These are phyloP conservation scores for Mythimna lalbum DNA, from an alignment of 2,888 invertebrate species.

Conservation along the genomic window DNA sequence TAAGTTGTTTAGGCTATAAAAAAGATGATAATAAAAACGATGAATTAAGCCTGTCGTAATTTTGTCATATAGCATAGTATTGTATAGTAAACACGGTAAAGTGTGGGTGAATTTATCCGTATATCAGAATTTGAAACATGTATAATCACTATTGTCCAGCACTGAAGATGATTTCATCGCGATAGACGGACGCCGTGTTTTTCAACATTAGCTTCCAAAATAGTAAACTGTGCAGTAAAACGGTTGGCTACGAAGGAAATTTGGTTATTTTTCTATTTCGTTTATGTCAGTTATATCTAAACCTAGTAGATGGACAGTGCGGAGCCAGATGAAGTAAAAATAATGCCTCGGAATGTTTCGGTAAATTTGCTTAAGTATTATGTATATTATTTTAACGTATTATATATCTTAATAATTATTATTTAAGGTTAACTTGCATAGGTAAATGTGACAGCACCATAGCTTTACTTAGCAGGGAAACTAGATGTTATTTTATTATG, in stretches of 20 bases:
- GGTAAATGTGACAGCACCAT: too few relatives aligned
- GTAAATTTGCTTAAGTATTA: not conserved
- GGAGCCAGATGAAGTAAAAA: not conserved
- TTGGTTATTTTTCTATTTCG: not conserved
- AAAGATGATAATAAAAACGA: constrained; percentile 23
- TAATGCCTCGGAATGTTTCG: not conserved
- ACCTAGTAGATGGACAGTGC: not conserved
- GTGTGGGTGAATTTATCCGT: constrained; percentile 1
- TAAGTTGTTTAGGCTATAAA: constrained; percentile 25
- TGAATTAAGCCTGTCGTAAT: constrained; percentile 5
- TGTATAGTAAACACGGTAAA: constrained; percentile 1
- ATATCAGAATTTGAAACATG: constrained; percentile 29
- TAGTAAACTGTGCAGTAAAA: constrained; percentile 7
- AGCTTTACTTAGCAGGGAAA: not conserved
- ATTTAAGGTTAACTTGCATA: too few relatives aligned
- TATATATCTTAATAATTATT: not conserved
- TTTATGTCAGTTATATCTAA: constrained; percentile 6
- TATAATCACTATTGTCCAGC: constrained; percentile 46
- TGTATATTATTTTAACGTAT: not conserved
- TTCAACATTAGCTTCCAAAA: constrained; percentile 19
- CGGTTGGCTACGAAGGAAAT: not conserved
- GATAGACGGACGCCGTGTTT: constrained; percentile 2
- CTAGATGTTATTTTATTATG: not conserved
- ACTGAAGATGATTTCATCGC: constrained; percentile 37
- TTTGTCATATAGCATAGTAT: not conserved